Conservation (phyloP, 2,797 vertebrate species). For the Sylvia borin region DNA sequence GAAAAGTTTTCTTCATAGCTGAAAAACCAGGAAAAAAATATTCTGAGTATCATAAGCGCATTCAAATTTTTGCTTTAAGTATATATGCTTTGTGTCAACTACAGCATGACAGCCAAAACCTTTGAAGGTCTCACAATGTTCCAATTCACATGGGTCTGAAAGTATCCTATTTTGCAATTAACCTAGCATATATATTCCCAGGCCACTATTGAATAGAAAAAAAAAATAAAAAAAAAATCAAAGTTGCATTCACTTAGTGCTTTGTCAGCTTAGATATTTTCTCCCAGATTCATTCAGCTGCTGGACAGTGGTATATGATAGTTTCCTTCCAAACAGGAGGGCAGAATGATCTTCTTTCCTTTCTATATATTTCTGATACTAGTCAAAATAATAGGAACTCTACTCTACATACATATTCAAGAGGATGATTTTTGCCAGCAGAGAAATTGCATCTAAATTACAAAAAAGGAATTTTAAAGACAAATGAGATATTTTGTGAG, state of each 20-base stretch:
- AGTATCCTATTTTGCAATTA: background rate
- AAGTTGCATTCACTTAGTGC: background rate
- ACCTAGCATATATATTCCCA: background rate
- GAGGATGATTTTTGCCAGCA: background rate
- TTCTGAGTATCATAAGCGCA: background rate
- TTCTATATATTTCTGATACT: background rate
- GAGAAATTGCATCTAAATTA: background rate
- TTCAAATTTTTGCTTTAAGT: background rate
- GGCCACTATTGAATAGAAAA: background rate
- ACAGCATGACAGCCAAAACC: background rate
- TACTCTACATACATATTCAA: background rate
- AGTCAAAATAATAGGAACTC: background rate
- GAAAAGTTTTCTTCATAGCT: background rate
- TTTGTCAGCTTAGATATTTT: background rate
- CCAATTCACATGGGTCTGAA: background rate
- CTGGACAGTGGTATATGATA: background rate
- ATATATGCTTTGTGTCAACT: background rate
- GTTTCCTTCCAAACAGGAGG: background rate
- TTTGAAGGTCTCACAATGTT: background rate
- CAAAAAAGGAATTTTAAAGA: background rate
- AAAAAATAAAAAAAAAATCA: background rate
- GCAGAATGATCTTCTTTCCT: background rate
- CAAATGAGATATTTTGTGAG: fast-evolving
- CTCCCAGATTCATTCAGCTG: background rate
- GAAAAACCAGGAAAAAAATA: background rate